These are phyloP conservation scores for Tapirus terrestris DNA, from an alignment of 2,113 vertebrate genomes.

Conservation along the genomic window DNA sequence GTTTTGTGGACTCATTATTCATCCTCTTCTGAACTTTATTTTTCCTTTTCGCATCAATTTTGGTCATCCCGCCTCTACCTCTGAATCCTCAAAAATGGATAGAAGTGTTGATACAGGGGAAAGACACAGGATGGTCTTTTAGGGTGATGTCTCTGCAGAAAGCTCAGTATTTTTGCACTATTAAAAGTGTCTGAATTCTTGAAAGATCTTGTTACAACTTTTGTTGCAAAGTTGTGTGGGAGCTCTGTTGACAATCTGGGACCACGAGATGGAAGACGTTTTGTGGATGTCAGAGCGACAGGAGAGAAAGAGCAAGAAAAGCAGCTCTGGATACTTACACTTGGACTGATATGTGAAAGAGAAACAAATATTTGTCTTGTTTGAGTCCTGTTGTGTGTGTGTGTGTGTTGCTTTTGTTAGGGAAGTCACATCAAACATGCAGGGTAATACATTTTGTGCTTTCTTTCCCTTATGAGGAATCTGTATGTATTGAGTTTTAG, in stretches of 20 bases:
- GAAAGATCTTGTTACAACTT: neutral
- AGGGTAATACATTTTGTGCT: neutral
- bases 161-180: neutral
- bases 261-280: neutral
- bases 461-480: neutral
- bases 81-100: neutral
- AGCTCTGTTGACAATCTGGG: neutral
- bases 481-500: neutral
- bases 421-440: neutral
- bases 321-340: neutral
- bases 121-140: neutral
- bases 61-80: neutral
- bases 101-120: neutral
- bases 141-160: neutral
- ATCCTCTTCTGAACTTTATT: neutral
- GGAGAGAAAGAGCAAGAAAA: neutral
- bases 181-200: neutral
- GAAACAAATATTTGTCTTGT: neutral
- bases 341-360: neutral
- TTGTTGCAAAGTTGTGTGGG: neutral
- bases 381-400: neutral
- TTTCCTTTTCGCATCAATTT: neutral
- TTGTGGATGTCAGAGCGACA: neutral
- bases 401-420: neutral
- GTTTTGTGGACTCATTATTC: neutral